Percentiles rank a stretch among this genome's conserved stretches.
phyloP scores from a whole-genome alignment of 2,888 invertebrate species.

The Prosapia bicincta region DNA sequence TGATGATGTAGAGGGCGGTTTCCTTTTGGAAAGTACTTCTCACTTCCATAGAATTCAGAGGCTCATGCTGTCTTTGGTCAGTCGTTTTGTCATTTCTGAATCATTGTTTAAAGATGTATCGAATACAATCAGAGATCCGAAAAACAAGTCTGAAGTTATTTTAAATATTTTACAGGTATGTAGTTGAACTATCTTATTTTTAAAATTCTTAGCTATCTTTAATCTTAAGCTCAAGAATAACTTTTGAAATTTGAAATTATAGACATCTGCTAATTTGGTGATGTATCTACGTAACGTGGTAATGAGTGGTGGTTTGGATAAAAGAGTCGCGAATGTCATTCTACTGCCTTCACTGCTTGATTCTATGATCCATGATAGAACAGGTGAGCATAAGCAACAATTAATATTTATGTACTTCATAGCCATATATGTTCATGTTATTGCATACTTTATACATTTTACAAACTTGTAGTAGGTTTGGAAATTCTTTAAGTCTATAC shows the following conservation, averaged over 20 bases:
- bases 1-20: constrained; percentile 31
- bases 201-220: too few species aligned
- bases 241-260: constrained; percentile 34
- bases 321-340: constrained; percentile 52
- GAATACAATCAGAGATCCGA: constrained; percentile 26
- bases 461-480: too few species aligned
- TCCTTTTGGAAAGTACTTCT: constrained; percentile 33
- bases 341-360: constrained; percentile 53
- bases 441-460: too few species aligned
- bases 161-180: constrained; percentile 34
- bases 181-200: too few species aligned
- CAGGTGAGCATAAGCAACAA: too few species aligned
- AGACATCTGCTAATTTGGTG: constrained; percentile 69
- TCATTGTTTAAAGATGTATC: constrained; percentile 35
- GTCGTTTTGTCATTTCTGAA: constrained; percentile 60
- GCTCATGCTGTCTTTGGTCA: constrained; percentile 69
- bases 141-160: constrained; percentile 28
- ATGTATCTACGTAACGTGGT: constrained; percentile 66
- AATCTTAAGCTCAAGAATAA: too few species aligned
- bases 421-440: too few species aligned
- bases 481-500: too few species aligned
- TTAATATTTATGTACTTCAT: too few species aligned
- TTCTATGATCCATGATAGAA: constrained; percentile 36
- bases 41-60: constrained; percentile 60
- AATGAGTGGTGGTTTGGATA: constrained; percentile 54